These are phyloP conservation scores for Rapana venosa DNA, from an alignment of 2,888 invertebrate genomes.

Conservation along the genomic window DNA sequence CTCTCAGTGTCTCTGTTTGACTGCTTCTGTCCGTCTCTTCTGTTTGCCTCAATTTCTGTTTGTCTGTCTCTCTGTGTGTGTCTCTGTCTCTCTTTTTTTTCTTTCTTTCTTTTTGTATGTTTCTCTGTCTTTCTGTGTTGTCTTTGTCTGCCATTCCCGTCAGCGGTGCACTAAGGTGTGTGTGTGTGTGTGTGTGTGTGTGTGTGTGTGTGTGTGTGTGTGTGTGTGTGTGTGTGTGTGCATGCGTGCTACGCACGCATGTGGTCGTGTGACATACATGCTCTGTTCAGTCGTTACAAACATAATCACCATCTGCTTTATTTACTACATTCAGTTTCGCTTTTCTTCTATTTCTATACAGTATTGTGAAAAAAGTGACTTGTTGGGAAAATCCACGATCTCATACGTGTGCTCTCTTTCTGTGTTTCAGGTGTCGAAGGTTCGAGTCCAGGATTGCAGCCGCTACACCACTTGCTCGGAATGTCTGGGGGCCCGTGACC, in stretches of 20 bases:
- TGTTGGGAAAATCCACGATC: background rate
- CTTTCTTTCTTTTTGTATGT: background rate
- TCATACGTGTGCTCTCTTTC: background rate
- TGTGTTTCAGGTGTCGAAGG: constrained; percentile 68
- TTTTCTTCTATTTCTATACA: too few species aligned
- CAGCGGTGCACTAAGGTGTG: background rate
- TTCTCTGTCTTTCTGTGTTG: too few species aligned
- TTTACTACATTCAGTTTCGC: too few species aligned
- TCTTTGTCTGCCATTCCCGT: background rate
- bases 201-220: constrained; percentile 21
- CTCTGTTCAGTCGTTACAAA: too few species aligned
- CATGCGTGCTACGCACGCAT: too few species aligned
- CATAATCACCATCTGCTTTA: too few species aligned
- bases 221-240: constrained; percentile 34
- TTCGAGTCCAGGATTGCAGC: constrained; percentile 71
- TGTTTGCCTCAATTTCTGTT: background rate
- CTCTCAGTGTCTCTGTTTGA: background rate
- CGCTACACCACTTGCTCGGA: constrained; percentile 68
- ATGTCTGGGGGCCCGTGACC: constrained; percentile 73
- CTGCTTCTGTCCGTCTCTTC: background rate
- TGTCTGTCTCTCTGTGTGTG: constrained; percentile 25
- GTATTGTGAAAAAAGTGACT: too few species aligned
- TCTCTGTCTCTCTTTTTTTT: background rate
- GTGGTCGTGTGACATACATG: too few species aligned
- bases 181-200: background rate